phyloP scores from a whole-genome alignment of 2,888 invertebrate genomes.

The Callimorpha dominula region DNA sequence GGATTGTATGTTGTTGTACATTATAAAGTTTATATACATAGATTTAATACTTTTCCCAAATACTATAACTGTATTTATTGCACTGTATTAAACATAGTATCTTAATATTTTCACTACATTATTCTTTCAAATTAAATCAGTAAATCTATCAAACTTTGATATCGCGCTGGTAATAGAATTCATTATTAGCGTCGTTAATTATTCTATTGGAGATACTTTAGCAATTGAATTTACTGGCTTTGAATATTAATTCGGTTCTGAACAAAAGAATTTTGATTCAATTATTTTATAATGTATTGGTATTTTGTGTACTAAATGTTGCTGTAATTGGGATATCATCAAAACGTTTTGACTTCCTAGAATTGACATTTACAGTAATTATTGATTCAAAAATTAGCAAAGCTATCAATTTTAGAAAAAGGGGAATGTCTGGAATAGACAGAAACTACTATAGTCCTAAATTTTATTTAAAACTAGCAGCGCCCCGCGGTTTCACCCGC shows the following conservation, averaged over 20 bases:
- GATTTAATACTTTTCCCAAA: too few species aligned
- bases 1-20: too few species aligned
- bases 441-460: too few species aligned
- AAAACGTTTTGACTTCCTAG: neutral
- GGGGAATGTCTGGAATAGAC: too few species aligned
- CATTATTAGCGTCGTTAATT: constrained; percentile 28
- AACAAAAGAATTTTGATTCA: constrained; percentile 8
- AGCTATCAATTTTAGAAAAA: too few species aligned
- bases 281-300: neutral
- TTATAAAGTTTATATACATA: too few species aligned
- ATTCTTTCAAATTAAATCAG: constrained; percentile 1
- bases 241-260: constrained; percentile 26
- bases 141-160: constrained; percentile 4
- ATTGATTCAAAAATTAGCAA: neutral
- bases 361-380: neutral
- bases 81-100: neutral
- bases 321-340: neutral
- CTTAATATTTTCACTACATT: neutral
- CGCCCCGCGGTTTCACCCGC: too few species aligned
- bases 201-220: constrained; percentile 30
- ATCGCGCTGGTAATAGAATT: constrained; percentile 21
- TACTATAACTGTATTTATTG: too few species aligned
- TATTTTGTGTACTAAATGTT: neutral
- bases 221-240: constrained; percentile 24
- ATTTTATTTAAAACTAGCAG: too few species aligned